Percentiles rank a stretch among this genome's conserved stretches.
Conservation (phyloP, 2,113 vertebrate species). For the Hirundichthys speculiger region DNA sequence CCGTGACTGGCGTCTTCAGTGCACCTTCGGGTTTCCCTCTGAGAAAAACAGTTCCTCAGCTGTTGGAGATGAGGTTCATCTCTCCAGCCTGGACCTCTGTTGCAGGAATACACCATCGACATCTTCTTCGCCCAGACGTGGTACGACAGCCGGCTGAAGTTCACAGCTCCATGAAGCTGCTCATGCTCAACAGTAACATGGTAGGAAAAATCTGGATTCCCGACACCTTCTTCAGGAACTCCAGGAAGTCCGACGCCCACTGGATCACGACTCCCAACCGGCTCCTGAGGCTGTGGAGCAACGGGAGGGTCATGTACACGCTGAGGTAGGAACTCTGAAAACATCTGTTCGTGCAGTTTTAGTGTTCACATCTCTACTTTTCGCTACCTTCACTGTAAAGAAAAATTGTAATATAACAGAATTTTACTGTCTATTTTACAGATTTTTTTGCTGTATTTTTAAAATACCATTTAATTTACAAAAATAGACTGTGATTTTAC, state of each 20-base stretch:
- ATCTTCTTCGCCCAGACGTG: constrained; percentile 99
- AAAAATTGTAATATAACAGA: too few relatives aligned
- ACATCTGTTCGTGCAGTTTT: constrained; percentile 59
- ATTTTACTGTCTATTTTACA: too few relatives aligned
- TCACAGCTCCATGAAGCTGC: constrained; percentile 95
- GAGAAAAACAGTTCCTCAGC: too few relatives aligned
- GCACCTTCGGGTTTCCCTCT: too few relatives aligned
- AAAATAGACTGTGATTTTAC: too few relatives aligned
- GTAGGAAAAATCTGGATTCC: constrained; percentile 99
- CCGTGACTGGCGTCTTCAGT: too few relatives aligned
- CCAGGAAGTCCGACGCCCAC: constrained; percentile 96
- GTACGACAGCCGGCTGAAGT: constrained; percentile 96
- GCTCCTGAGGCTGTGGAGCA: constrained; percentile 92
- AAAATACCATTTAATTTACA: too few relatives aligned
- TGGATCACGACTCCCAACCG: constrained; percentile 99
- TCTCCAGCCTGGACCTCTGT: too few relatives aligned
- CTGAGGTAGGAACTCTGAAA: constrained; percentile 82
- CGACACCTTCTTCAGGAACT: constrained; percentile 98
- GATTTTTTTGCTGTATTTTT: too few relatives aligned
- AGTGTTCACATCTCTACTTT: constrained; percentile 52
- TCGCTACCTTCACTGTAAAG: too few relatives aligned
- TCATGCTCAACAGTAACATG: constrained; percentile 98
- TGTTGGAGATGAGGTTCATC: too few relatives aligned
- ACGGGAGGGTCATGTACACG: constrained; percentile 95
- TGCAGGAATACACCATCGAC: constrained; percentile 97